These are phyloP conservation scores for Deilephila elpenor DNA, from an alignment of 2,888 invertebrate species.

Conservation along the genomic window DNA sequence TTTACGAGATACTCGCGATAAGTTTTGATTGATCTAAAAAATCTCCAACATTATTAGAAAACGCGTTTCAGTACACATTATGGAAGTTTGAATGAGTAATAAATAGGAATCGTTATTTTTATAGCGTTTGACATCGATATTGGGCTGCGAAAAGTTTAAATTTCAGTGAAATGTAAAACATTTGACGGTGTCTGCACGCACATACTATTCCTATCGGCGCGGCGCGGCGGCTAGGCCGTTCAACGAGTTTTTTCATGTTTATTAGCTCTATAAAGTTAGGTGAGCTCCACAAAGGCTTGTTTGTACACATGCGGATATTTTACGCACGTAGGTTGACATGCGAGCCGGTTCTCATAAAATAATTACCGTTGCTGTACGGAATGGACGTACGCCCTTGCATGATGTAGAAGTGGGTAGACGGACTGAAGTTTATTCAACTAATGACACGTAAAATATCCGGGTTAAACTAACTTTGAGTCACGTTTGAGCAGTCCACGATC, in stretches of 20 bases:
- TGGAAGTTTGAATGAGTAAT: background rate
- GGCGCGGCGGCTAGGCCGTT: conserved; percentile 34
- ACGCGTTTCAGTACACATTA: background rate
- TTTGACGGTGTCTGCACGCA: conserved; percentile 44
- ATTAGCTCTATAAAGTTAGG: conserved; percentile 18
- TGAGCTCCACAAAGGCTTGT: background rate
- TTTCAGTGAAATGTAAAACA: conserved; percentile 35
- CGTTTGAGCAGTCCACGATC: background rate
- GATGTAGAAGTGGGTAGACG: conserved; percentile 39
- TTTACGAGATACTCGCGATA: conserved; percentile 9
- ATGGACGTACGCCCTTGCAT: conserved; percentile 48
- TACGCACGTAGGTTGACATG: conserved; percentile 43
- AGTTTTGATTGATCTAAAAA: conserved; percentile 6
- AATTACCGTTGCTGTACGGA: conserved; percentile 50
- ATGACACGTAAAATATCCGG: conserved; percentile 42
- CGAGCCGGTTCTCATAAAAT: conserved; percentile 49
- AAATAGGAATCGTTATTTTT: background rate
- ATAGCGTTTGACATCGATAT: background rate
- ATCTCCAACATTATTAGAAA: background rate
- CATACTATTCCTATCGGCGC: conserved; percentile 35
- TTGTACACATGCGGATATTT: conserved; percentile 26
- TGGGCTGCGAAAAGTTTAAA: conserved; percentile 31
- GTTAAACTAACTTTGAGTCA: conserved; percentile 37
- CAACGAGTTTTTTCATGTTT: conserved; percentile 42
- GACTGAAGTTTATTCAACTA: conserved; percentile 24